Percentiles rank a stretch among this genome's conserved stretches.
Conservation (phyloP, 2,113 vertebrate species). For the Columba janthina region DNA sequence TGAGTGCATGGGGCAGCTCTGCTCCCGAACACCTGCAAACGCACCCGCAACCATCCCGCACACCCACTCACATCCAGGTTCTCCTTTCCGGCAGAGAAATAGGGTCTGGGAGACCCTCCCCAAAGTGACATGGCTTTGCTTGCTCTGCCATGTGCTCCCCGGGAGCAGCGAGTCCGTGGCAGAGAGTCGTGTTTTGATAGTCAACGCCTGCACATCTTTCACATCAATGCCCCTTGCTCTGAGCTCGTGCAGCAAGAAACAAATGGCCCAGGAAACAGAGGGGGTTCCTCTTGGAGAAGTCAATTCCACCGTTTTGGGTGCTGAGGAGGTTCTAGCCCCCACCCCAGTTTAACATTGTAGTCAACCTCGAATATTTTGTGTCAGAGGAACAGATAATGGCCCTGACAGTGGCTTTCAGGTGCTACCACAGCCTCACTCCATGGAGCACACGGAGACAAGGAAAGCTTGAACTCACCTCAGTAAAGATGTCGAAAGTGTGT, state of each 20-base stretch:
- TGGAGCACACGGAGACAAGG: not conserved
- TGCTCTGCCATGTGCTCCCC: rapidly evolving
- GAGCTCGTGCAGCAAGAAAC: not conserved
- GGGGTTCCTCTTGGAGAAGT: not conserved
- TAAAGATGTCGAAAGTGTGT: not conserved
- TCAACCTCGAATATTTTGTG: not conserved
- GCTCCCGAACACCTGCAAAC: not conserved
- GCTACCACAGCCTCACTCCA: not conserved
- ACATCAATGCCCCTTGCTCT: not conserved
- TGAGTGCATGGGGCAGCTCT: not conserved
- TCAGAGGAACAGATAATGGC: not conserved
- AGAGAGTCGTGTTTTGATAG: not conserved
- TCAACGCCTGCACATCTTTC: not conserved
- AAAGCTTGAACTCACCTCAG: not conserved
- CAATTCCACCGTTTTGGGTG: not conserved
- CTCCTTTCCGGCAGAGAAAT: not conserved
- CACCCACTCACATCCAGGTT: not conserved
- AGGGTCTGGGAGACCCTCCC: not conserved
- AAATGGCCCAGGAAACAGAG: not conserved
- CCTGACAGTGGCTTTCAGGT: not conserved
- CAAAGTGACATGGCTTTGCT: not conserved
- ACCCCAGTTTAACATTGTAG: not conserved
- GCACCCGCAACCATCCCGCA: not conserved
- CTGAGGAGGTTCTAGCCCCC: not conserved
- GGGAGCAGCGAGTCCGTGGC: rapidly evolving